phyloP scores from a whole-genome alignment of 1,140 invertebrate species.

The Listronotus oregonensis region DNA sequence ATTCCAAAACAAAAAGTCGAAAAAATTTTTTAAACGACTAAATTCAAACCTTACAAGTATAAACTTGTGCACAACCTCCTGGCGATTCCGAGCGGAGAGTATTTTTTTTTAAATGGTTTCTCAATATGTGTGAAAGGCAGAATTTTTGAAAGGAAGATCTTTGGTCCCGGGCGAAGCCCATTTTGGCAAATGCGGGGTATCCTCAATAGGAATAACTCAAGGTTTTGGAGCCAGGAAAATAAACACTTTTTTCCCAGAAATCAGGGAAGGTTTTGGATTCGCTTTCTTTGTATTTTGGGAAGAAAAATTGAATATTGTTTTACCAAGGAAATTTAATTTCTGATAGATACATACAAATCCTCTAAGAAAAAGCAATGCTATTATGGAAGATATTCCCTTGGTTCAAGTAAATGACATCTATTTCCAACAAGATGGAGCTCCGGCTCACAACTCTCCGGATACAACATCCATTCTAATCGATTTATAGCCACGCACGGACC shows the following conservation, averaged over 20 bases:
- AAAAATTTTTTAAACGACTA: neutral
- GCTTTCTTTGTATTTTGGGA: neutral
- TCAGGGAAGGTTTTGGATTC: slow-evolving; percentile 6
- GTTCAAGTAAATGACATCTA: slow-evolving; percentile 7
- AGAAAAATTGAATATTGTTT: slow-evolving; percentile 2
- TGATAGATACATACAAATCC: slow-evolving; percentile 3
- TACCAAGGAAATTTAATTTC: neutral
- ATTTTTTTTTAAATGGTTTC: neutral
- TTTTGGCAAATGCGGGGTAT: no score
- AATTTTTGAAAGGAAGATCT: no score
- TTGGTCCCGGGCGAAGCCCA: no score
- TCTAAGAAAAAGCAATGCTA: neutral
- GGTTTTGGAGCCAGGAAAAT: neutral
- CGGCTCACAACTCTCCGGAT: slow-evolving; percentile 2
- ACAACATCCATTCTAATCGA: neutral
- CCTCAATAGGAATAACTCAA: neutral
- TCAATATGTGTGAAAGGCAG: no score
- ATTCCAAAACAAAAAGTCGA: neutral
- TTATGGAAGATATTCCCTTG: slow-evolving; percentile 11
- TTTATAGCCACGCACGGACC: neutral
- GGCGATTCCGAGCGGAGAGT: neutral
- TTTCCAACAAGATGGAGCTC: slow-evolving; percentile 15
- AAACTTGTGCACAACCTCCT: neutral
- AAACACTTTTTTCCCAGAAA: neutral
- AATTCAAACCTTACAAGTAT: slow-evolving; percentile 4